phyloP scores from a whole-genome alignment of 2,797 vertebrate species.

The Chiroxiphia lanceolata region DNA sequence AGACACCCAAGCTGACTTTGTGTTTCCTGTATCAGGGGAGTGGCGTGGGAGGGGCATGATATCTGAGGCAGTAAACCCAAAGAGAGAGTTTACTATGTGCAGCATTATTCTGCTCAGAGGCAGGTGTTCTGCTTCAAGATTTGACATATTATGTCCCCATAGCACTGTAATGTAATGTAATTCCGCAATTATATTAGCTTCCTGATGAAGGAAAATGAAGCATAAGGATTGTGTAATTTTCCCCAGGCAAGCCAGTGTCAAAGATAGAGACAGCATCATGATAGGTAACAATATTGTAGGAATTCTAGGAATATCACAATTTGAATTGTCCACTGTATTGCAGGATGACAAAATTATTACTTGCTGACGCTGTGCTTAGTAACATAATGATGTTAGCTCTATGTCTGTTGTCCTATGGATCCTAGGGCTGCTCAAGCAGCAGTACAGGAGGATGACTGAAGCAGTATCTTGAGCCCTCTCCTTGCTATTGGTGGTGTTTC shows the following conservation, averaged over 20 bases:
- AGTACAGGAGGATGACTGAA: not conserved
- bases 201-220: slow-evolving; percentile 44
- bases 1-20: not conserved
- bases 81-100: not conserved
- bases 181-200: slow-evolving; percentile 49
- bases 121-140: slow-evolving; percentile 50
- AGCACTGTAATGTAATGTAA: slow-evolving; percentile 12
- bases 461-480: not conserved
- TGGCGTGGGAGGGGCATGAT: not conserved
- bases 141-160: slow-evolving; percentile 10
- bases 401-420: not conserved
- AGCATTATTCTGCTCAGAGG: not conserved
- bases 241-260: not conserved
- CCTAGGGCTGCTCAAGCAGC: not conserved
- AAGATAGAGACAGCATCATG: not conserved
- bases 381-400: not conserved
- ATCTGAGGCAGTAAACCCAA: not conserved
- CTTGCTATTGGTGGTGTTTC: not conserved
- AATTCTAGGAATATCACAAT: not conserved
- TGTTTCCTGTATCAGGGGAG: not conserved
- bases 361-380: not conserved
- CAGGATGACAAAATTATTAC: not conserved
- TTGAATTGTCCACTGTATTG: not conserved
- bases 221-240: slow-evolving; percentile 23
- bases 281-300: not conserved